Percentiles rank a stretch among this genome's conserved stretches.
These are phyloP conservation scores for Leptinotarsa texana DNA, from an alignment of 1,140 invertebrate genomes.

Conservation along the genomic window DNA sequence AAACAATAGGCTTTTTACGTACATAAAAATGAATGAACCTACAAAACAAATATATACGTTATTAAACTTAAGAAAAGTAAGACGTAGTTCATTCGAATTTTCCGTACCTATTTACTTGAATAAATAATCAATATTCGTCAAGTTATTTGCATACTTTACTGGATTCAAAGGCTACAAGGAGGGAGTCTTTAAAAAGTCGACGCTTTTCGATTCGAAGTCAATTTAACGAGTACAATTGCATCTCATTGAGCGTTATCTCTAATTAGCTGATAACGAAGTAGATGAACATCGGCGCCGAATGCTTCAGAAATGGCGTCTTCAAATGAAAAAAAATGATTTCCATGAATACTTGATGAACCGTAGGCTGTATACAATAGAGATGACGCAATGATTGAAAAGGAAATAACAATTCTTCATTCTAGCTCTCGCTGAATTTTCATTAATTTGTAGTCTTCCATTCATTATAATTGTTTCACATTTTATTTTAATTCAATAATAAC, in stretches of 20 bases:
- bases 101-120: neutral
- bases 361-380: neutral
- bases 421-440: too few species aligned
- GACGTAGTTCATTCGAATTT: too few species aligned
- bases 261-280: conserved; percentile 6
- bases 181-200: neutral
- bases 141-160: neutral
- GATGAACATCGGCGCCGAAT: conserved; percentile 1
- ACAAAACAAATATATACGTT: too few species aligned
- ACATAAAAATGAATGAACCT: too few species aligned
- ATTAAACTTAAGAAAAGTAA: too few species aligned
- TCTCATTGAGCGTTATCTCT: conserved; percentile 3
- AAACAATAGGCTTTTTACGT: too few species aligned
- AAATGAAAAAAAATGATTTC: neutral
- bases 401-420: too few species aligned
- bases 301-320: neutral
- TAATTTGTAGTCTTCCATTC: too few species aligned
- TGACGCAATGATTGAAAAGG: too few species aligned
- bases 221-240: conserved; percentile 8
- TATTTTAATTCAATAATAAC: too few species aligned
- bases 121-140: neutral
- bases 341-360: neutral
- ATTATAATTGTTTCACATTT: too few species aligned
- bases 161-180: neutral
- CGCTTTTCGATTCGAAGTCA: neutral